phyloP scores from a whole-genome alignment of 2,888 invertebrate species.

The Drosophila mercatorum region DNA sequence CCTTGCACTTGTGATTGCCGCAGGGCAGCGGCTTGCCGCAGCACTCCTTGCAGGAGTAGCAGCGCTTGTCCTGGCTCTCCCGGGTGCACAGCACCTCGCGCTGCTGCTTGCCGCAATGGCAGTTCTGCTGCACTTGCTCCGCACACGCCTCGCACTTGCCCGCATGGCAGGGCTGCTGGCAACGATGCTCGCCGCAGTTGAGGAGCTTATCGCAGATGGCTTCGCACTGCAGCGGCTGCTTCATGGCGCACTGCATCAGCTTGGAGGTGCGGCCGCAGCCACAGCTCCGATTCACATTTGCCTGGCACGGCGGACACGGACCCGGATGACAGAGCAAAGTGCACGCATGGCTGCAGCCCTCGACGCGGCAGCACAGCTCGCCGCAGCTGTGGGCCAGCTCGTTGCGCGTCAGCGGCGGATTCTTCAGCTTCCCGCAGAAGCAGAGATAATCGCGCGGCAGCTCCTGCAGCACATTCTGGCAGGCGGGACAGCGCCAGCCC shows the following conservation, averaged over 20 bases:
- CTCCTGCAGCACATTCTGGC: slow-evolving; percentile 91
- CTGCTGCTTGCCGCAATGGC: slow-evolving; percentile 89
- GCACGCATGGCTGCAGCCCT: slow-evolving; percentile 89
- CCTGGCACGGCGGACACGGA: slow-evolving; percentile 95
- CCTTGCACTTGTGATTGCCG: slow-evolving; percentile 89
- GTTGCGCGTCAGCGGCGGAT: slow-evolving; percentile 91
- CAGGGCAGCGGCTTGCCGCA: slow-evolving; percentile 88
- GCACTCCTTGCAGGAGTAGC: slow-evolving; percentile 87
- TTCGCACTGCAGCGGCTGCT: slow-evolving; percentile 90
- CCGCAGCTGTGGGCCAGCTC: slow-evolving; percentile 97
- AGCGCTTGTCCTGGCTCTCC: slow-evolving; percentile 85
- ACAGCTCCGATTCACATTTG: slow-evolving; percentile 89
- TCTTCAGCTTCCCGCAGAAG: slow-evolving; percentile 93
- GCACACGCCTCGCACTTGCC: slow-evolving; percentile 91
- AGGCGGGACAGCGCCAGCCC: slow-evolving; percentile 98
- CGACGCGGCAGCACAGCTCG: slow-evolving; percentile 89
- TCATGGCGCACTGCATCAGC: slow-evolving; percentile 90
- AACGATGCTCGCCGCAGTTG: slow-evolving; percentile 91
- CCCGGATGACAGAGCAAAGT: slow-evolving; percentile 96
- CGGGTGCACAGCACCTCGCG: slow-evolving; percentile 88
- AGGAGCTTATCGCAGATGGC: slow-evolving; percentile 90
- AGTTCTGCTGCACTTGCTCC: slow-evolving; percentile 88
- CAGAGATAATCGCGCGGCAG: slow-evolving; percentile 94
- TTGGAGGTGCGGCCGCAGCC: slow-evolving; percentile 91
- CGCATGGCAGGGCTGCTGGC: slow-evolving; percentile 90